Percentiles rank a stretch among this genome's conserved stretches.
phyloP scores from a whole-genome alignment of 2,113 vertebrate species.

The Thalassoma bifasciatum region DNA sequence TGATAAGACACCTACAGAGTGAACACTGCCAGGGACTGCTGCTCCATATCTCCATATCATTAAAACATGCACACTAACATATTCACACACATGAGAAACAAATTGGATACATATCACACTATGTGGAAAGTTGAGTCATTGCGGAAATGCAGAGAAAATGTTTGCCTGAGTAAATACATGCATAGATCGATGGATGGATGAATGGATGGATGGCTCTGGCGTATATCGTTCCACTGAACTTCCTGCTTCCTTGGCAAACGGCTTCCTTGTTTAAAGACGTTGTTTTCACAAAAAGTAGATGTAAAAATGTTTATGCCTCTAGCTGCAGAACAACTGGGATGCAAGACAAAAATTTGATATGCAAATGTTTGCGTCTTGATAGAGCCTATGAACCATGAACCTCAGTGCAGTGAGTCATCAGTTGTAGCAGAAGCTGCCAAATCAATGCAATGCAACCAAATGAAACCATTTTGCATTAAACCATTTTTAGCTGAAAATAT shows the following conservation, averaged over 20 bases:
- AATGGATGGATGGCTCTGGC: neutral
- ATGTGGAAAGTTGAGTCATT: no score
- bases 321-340: conserved; percentile 8
- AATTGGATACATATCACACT: no score
- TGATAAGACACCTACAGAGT: conserved; percentile 59
- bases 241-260: conserved; percentile 29
- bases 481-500: no score
- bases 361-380: conserved; percentile 14
- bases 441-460: neutral
- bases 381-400: neutral
- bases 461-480: neutral
- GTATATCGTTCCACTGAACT: conserved; percentile 6
- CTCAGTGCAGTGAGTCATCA: neutral
- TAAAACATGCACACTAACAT: neutral
- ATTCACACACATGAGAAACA: neutral
- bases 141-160: neutral
- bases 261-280: conserved; percentile 32
- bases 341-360: conserved; percentile 2
- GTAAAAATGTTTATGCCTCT: conserved; percentile 30
- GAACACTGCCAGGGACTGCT: conserved; percentile 30
- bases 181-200: conserved; percentile 17
- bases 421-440: neutral
- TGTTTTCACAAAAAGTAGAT: conserved; percentile 35
- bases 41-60: conserved; percentile 3
- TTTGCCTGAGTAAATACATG: neutral